Conservation (phyloP, 2,888 invertebrate genomes). For the Onthophagus sagittarius region DNA sequence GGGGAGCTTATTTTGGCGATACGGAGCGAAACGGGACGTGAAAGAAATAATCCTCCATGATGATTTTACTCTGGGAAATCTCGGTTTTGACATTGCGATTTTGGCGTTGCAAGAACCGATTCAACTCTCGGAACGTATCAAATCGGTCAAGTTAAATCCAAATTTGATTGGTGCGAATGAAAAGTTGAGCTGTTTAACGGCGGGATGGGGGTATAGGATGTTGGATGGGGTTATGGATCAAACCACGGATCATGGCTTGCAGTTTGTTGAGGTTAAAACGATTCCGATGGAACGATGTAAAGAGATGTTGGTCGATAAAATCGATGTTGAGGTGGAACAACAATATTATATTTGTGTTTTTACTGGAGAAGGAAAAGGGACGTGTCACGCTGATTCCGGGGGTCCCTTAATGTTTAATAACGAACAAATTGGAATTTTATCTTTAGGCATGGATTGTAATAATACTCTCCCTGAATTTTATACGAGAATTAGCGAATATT, state of each 20-base stretch:
- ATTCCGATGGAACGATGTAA: neutral
- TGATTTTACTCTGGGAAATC: neutral
- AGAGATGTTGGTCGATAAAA: neutral
- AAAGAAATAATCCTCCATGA: neutral
- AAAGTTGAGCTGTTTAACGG: neutral
- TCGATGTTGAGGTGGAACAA: neutral
- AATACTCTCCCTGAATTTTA: slow-evolving; percentile 4
- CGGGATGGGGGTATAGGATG: neutral
- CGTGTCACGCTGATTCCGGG: slow-evolving; percentile 14
- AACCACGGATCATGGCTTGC: neutral
- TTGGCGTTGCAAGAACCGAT: neutral
- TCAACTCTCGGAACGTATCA: neutral
- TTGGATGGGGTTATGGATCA: neutral
- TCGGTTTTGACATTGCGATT: neutral
- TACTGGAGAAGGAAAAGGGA: neutral
- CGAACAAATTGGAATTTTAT: slow-evolving; percentile 15
- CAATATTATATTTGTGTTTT: neutral
- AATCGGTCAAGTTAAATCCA: neutral
- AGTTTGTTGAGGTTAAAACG: neutral
- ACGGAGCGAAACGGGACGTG: neutral
- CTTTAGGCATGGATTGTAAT: neutral
- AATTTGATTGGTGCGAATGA: neutral
- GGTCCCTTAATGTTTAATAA: slow-evolving; percentile 14
- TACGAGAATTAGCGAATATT: slow-evolving; percentile 10
- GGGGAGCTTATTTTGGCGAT: neutral